phyloP scores from a whole-genome alignment of 2,113 vertebrate genomes.

The Brachirus orientalis region DNA sequence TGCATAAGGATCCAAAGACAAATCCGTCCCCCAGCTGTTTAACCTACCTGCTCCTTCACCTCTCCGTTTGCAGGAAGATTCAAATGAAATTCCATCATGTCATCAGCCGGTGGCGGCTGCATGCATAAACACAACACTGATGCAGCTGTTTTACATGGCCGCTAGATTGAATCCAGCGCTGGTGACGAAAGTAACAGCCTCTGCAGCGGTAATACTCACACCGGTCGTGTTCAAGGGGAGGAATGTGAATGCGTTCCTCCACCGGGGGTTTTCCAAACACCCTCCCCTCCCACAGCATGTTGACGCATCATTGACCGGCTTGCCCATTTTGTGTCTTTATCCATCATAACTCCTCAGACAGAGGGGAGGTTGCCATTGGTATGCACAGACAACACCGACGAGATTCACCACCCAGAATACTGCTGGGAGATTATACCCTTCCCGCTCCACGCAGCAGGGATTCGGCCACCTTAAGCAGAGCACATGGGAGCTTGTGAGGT shows the following conservation, averaged over 20 bases:
- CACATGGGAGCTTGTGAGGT: slow-evolving; percentile 60
- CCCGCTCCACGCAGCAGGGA: slow-evolving; percentile 66
- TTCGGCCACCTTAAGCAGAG: slow-evolving; percentile 71
- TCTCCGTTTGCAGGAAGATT: slow-evolving; percentile 8
- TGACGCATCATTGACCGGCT: background rate
- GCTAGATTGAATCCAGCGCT: slow-evolving; percentile 57
- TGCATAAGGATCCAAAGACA: slow-evolving; percentile 26
- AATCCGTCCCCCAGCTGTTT: slow-evolving; percentile 28
- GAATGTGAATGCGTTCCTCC: slow-evolving; percentile 34
- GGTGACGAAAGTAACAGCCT: slow-evolving; percentile 35
- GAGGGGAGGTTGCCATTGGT: slow-evolving; percentile 73
- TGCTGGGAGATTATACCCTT: slow-evolving; percentile 76
- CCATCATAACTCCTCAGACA: slow-evolving; percentile 58
- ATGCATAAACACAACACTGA: slow-evolving; percentile 23
- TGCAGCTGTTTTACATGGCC: slow-evolving; percentile 47
- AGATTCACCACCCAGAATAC: slow-evolving; percentile 71
- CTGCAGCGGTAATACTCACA: slow-evolving; percentile 32
- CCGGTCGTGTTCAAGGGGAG: slow-evolving; percentile 18
- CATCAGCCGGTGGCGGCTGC: slow-evolving; percentile 5
- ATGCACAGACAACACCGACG: slow-evolving; percentile 60
- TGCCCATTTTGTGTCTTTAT: slow-evolving; percentile 14
- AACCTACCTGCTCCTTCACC: slow-evolving; percentile 33
- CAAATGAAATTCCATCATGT: slow-evolving; percentile 31
- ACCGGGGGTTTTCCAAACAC: slow-evolving; percentile 37
- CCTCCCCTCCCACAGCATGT: slow-evolving; percentile 17